Base-by-base conservation (phyloP, 1,140 invertebrate species). In the Patella vulgata region DNA sequence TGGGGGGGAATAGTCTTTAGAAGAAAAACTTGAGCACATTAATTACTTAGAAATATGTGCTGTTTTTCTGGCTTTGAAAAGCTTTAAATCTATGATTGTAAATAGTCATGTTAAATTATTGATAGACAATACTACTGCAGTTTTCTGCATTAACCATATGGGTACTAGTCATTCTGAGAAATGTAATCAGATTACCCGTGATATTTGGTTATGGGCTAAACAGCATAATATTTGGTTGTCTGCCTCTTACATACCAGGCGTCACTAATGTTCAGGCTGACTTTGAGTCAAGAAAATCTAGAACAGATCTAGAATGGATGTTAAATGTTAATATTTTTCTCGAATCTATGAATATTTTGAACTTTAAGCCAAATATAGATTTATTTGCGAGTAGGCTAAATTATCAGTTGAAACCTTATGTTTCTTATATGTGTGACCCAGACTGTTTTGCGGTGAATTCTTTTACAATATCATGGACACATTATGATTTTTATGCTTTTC, bases 361-460 rank as follows among this genome's bases (percentile, higher is more conserved):
- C 8, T 12, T 53, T 9, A 31, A 48, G 3, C 39, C 27, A 47
- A 23, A 46, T 27, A 44, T 71, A 50, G 64, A 71, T 44, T 40
- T 71, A 23, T 71, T 71, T 71, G 65, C 64, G 14, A 57, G 59
- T 4, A 42, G 62, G 19, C 36, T 61, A 36, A 74, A 71, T 50
- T 28, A 53, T 21, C 47, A 67, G 47, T 14, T 63, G 14, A 1
- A 47, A 42, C 4, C 3, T 9, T 71, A 66, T 59, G 48, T 71
- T 5, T 60, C 65, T 27, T 68, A 19, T 19, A 33, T 8, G 47
- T 48, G 58, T 36, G 68, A 73, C 30, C 58, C 61, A 12, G 17
- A 44, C 31, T 59, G 68, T n/a, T 19, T 62, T 28, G 64, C 62
- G 40, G 52, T 67, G 21, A 58, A 73, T 62, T 55, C 70, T 25